phyloP scores from a whole-genome alignment of 2,888 invertebrate genomes.

The Nemotelus pantherinus region DNA sequence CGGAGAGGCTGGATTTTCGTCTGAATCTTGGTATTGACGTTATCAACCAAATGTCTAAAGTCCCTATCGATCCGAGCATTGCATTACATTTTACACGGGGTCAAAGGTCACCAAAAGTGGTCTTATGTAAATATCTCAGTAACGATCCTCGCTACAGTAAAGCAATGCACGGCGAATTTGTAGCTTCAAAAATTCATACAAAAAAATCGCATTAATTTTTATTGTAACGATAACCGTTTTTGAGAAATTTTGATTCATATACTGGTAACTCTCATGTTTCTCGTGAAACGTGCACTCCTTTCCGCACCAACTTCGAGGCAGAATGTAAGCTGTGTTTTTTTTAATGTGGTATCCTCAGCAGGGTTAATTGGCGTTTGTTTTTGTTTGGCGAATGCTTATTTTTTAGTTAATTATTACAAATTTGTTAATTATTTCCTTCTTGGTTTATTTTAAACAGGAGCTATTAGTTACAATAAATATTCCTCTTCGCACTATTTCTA shows the following conservation, averaged over 20 bases:
- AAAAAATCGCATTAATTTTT: neutral
- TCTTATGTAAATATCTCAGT: neutral
- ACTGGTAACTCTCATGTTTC: neutral
- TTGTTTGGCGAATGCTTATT: neutral
- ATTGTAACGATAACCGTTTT: neutral
- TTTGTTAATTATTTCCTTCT: neutral
- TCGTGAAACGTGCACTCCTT: neutral
- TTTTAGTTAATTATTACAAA: neutral
- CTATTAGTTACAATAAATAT: neutral
- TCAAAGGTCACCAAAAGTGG: neutral
- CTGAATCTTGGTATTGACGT: neutral
- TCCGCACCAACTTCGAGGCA: neutral
- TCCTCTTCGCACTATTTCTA: neutral
- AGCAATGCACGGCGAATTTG: neutral
- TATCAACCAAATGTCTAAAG: neutral
- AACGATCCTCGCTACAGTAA: neutral
- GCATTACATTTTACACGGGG: neutral
- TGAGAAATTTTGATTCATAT: neutral
- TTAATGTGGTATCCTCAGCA: neutral
- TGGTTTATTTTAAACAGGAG: neutral
- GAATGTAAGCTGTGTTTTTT: neutral
- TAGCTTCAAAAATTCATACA: neutral
- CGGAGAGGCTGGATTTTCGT: neutral
- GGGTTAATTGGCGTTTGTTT: neutral
- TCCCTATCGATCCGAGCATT: neutral